Evolutionary conservation across 2,797 vertebrate genomes (phyloP).

Genomic region (Megaceryle alcyon): DNA sequence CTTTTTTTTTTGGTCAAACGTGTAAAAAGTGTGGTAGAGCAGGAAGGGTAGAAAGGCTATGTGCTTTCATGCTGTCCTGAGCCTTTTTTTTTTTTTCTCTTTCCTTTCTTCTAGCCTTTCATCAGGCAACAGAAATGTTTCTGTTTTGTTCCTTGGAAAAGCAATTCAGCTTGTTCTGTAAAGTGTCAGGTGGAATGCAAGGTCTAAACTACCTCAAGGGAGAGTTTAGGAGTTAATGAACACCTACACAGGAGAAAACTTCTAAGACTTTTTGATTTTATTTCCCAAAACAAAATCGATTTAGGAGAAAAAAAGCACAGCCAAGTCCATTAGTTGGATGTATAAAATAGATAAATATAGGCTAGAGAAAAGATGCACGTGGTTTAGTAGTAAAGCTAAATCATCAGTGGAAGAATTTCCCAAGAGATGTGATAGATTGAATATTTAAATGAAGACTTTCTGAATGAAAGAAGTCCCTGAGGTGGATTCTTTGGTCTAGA

Average conservation of each 20-base stretch:
- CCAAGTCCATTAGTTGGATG: neutral
- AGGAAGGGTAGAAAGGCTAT: neutral
- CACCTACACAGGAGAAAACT: neutral
- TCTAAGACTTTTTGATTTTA: neutral
- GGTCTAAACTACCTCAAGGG: neutral
- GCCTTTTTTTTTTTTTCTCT: neutral
- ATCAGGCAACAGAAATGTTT: neutral
- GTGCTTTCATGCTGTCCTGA: neutral
- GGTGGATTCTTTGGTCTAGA: neutral
- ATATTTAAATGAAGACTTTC: conserved; percentile 25
- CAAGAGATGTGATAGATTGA: neutral
- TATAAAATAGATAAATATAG: neutral
- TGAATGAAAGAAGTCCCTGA: neutral
- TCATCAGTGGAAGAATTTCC: neutral
- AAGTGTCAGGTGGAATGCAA: neutral
- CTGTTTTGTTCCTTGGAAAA: neutral
- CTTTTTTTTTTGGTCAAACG: neutral
- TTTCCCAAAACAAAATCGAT: neutral
- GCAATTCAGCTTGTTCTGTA: neutral
- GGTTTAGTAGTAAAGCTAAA: neutral
- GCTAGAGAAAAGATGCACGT: neutral
- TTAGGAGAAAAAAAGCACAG: neutral
- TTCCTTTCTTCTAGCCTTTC: rapidly evolving
- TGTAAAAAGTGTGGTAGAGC: neutral
- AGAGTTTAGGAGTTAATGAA: neutral